Conservation (phyloP, 2,797 vertebrate species). For the Phylloscopus collybita region DNA sequence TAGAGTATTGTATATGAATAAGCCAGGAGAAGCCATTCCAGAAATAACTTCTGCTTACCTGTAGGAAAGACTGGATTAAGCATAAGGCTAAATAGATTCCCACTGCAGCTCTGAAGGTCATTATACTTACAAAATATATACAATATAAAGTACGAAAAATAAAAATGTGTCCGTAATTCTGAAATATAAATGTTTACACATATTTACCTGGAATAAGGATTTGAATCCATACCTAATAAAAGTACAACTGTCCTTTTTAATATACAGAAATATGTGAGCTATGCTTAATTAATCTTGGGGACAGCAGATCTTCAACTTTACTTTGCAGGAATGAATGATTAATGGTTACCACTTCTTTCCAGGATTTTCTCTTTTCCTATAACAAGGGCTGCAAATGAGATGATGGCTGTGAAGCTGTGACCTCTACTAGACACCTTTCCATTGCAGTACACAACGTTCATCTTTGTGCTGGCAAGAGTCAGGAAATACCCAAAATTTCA, state of each 20-base stretch:
- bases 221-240: not conserved
- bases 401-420: not conserved
- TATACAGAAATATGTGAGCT: not conserved
- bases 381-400: not conserved
- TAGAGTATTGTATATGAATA: not conserved
- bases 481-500: not conserved
- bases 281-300: not conserved
- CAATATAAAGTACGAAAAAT: not conserved
- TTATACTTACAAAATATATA: not conserved
- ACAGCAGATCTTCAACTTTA: not conserved
- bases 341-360: not conserved
- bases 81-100: not conserved
- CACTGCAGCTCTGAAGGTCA: not conserved
- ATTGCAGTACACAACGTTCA: not conserved
- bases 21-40: not conserved
- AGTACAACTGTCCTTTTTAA: not conserved
- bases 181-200: not conserved
- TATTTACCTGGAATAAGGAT: not conserved
- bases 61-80: not conserved
- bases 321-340: not conserved
- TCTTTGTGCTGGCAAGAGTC: not conserved
- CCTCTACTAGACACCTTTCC: not conserved
- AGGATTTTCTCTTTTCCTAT: not conserved
- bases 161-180: not conserved
- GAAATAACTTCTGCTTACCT: conserved; percentile 41